These are phyloP conservation scores for Remorina albescens DNA, from an alignment of 2,797 vertebrate species.

Conservation along the genomic window DNA sequence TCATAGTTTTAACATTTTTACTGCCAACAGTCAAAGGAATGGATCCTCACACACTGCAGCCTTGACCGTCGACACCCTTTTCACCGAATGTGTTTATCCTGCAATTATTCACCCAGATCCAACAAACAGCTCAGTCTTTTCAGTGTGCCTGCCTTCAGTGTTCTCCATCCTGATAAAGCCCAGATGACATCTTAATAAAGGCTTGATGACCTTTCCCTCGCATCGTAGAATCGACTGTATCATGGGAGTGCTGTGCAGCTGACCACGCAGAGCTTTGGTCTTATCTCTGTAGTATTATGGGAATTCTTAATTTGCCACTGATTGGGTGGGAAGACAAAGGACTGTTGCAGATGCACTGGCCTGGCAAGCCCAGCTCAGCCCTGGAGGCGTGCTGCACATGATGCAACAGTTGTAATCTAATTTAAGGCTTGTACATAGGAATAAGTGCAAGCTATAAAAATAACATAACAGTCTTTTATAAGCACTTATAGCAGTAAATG, in stretches of 20 bases:
- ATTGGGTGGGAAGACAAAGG: conserved; percentile 19
- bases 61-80: conserved; percentile 29
- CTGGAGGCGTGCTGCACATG: not conserved
- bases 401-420: not conserved
- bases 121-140: conserved; percentile 32
- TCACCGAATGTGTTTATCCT: conserved; percentile 33
- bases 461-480: conserved; percentile 16
- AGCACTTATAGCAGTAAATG: conserved; percentile 6
- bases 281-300: conserved; percentile 5
- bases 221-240: conserved; percentile 29
- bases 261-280: conserved; percentile 8
- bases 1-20: conserved; percentile 20
- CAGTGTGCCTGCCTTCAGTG: conserved; percentile 32
- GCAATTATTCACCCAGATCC: conserved; percentile 39
- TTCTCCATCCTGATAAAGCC: conserved; percentile 63
- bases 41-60: conserved; percentile 21
- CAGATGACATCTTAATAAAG: conserved; percentile 65
- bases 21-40: conserved; percentile 24
- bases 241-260: conserved; percentile 27
- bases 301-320: conserved; percentile 27
- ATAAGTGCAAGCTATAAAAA: conserved; percentile 21
- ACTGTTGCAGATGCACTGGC: not conserved
- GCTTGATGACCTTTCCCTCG: conserved; percentile 56
- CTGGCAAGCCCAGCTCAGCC: not conserved
- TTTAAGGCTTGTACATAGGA: not conserved